These are phyloP conservation scores for Holacanthus passer DNA, from an alignment of 2,113 vertebrate species.

Conservation along the genomic window DNA sequence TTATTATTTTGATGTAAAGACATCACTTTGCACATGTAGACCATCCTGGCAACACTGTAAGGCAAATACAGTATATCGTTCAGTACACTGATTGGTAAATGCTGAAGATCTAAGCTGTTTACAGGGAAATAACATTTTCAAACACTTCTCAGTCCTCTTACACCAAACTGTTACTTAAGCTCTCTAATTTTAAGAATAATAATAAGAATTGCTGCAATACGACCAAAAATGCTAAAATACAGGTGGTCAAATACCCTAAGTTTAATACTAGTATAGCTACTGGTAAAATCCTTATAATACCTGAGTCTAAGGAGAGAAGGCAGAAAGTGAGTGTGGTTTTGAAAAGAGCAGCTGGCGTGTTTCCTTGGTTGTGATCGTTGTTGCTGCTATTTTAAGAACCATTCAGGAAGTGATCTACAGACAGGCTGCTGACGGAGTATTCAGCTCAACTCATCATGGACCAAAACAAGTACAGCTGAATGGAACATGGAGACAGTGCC, in stretches of 20 bases:
- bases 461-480: conserved; percentile 44
- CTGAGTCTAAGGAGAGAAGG: conserved; percentile 53
- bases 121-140: background rate
- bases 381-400: conserved; percentile 79
- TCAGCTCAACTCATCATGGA: conserved; percentile 48
- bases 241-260: background rate
- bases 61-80: background rate
- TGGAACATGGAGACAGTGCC: background rate
- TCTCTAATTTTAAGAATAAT: background rate
- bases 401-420: conserved; percentile 82
- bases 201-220: background rate
- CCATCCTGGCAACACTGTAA: background rate
- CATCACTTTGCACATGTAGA: background rate
- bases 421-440: conserved; percentile 63
- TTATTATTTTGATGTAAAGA: background rate
- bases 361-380: conserved; percentile 80
- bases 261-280: background rate
- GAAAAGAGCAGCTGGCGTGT: conserved; percentile 74
- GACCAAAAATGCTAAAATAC: background rate
- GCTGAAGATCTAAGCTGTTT: background rate
- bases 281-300: conserved; percentile 30
- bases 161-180: background rate
- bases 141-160: background rate
- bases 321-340: conserved; percentile 70
- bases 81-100: background rate